Percentiles rank a stretch among this genome's conserved stretches.
phyloP scores from a whole-genome alignment of 2,113 vertebrate genomes.

The Mungos mungo region DNA sequence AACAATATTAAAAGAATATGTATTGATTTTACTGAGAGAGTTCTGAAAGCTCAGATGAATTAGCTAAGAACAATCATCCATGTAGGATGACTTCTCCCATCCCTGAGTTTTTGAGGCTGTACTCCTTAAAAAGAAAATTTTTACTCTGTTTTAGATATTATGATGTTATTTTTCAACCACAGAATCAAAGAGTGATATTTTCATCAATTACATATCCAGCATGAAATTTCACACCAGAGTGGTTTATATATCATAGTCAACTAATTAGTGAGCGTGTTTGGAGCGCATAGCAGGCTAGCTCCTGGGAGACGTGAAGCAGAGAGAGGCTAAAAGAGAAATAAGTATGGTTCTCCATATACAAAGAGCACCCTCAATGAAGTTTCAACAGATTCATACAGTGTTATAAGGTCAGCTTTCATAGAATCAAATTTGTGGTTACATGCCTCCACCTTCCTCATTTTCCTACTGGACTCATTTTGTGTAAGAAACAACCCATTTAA shows the following conservation, averaged over 20 bases:
- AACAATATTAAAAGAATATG: background rate
- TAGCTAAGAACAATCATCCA: background rate
- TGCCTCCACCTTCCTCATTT: background rate
- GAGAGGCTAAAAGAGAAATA: background rate
- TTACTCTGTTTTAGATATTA: background rate
- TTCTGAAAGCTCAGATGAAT: background rate
- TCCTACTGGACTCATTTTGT: conserved; percentile 7
- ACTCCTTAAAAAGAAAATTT: background rate
- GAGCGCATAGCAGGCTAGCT: background rate
- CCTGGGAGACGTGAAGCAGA: background rate
- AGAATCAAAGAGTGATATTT: background rate
- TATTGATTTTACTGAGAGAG: background rate
- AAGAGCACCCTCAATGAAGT: background rate
- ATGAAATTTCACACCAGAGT: background rate
- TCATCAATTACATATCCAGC: background rate
- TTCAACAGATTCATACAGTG: background rate
- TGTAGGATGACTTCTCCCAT: background rate
- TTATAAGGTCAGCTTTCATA: background rate
- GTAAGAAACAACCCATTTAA: background rate
- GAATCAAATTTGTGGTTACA: background rate
- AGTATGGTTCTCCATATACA: background rate
- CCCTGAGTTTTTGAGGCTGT: background rate
- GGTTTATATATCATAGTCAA: background rate
- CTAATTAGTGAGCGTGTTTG: background rate
- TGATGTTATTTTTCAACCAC: background rate